phyloP scores from a whole-genome alignment of 2,113 vertebrate species.

The Hydropotes inermis region DNA sequence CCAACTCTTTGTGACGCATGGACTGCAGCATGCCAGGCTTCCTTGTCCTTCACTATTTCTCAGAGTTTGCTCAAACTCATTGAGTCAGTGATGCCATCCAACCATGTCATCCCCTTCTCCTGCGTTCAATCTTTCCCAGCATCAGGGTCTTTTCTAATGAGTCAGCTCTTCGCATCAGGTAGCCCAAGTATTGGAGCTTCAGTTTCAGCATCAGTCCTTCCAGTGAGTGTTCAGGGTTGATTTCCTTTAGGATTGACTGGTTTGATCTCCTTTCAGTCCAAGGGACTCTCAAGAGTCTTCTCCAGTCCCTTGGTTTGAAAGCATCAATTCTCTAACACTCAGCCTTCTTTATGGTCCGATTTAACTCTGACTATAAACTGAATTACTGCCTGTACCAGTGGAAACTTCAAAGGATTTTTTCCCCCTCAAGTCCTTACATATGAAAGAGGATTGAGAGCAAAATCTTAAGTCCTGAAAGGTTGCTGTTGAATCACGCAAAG shows the following conservation, averaged over 20 bases:
- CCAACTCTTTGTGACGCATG: background rate
- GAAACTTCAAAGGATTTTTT: background rate
- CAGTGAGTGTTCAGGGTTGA: background rate
- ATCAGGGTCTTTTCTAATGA: background rate
- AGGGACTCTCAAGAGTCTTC: background rate
- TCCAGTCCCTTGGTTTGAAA: background rate
- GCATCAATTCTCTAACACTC: background rate
- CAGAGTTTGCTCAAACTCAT: background rate
- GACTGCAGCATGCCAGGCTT: background rate
- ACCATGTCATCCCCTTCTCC: background rate
- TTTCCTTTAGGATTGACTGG: background rate
- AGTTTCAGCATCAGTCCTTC: background rate
- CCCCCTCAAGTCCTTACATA: background rate
- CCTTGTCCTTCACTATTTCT: background rate
- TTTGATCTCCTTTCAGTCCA: background rate
- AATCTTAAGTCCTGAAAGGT: background rate
- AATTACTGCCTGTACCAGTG: background rate
- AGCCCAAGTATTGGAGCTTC: background rate
- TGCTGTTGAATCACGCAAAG: no score
- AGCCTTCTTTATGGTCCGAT: background rate
- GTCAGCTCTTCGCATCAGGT: background rate
- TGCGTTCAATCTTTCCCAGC: background rate
- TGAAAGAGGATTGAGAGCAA: background rate
- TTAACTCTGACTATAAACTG: background rate
- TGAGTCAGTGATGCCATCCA: background rate